phyloP scores from a whole-genome alignment of 23 tunicate species.

The Halocynthia roretzi region DNA sequence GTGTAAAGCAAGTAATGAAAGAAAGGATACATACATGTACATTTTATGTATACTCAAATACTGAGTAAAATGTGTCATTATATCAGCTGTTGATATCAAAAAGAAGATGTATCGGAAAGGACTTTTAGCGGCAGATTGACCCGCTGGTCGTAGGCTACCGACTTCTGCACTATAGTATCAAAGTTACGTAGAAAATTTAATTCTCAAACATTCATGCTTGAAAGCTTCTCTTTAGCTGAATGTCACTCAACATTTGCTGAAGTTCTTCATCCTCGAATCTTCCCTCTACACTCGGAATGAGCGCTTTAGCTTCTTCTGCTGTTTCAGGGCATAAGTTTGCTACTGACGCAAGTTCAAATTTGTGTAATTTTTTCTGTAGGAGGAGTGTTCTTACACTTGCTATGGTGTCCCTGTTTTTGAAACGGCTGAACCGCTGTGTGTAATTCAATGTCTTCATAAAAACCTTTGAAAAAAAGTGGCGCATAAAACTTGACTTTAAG shows the following conservation, averaged over 20 bases:
- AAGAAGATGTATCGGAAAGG: too few species aligned
- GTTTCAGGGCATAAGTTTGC: slow-evolving; percentile 98
- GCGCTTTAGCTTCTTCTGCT: slow-evolving; percentile 96
- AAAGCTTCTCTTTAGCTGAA: slow-evolving; percentile 80
- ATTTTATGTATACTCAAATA: too few species aligned
- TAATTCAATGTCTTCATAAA: slow-evolving; percentile 90
- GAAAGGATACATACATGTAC: too few species aligned
- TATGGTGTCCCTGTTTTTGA: slow-evolving; percentile 93
- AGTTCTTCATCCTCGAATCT: slow-evolving; percentile 90
- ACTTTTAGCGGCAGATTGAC: too few species aligned
- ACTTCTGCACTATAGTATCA: background rate
- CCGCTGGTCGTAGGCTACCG: too few species aligned
- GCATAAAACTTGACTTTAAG: background rate
- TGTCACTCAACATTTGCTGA: slow-evolving; percentile 86
- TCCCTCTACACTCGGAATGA: slow-evolving; percentile 83
- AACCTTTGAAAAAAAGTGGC: slow-evolving; percentile 27
- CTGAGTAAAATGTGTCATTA: too few species aligned
- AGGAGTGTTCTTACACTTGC: slow-evolving; percentile 71
- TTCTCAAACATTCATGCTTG: slow-evolving; percentile 39
- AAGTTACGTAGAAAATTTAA: background rate
- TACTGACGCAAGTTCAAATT: slow-evolving; percentile 90
- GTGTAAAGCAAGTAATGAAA: too few species aligned
- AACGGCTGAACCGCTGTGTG: slow-evolving; percentile 93
- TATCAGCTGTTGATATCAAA: too few species aligned
- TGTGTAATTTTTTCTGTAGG: slow-evolving; percentile 84